These are phyloP conservation scores for Danaus plexippus DNA, from an alignment of 1,140 invertebrate species.

Conservation along the genomic window DNA sequence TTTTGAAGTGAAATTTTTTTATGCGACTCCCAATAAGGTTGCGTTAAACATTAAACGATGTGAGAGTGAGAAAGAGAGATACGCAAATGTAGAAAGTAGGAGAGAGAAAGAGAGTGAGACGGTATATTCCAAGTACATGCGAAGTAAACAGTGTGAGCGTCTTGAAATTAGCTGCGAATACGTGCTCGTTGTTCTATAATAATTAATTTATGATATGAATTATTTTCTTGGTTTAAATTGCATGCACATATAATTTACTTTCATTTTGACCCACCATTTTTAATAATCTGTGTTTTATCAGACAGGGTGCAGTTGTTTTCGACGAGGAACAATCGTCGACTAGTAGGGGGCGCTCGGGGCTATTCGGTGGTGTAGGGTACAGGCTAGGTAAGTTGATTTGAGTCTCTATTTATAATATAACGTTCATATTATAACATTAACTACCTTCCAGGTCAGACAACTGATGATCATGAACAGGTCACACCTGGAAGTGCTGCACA, in stretches of 20 bases:
- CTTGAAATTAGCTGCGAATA: too few species aligned
- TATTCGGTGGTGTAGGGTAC: constrained; percentile 88
- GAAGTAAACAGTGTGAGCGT: too few species aligned
- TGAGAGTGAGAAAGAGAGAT: too few species aligned
- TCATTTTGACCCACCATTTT: constrained; percentile 4
- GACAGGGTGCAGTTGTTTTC: constrained; percentile 82
- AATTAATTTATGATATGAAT: too few species aligned
- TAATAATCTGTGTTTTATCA: constrained; percentile 34
- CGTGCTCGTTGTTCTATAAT: too few species aligned
- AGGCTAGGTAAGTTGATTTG: constrained; percentile 79
- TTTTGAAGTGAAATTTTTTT: too few species aligned
- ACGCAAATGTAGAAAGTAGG: too few species aligned
- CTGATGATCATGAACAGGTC: constrained; percentile 67
- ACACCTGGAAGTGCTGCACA: constrained; percentile 58
- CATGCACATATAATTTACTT: constrained; percentile 2
- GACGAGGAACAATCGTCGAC: constrained; percentile 69
- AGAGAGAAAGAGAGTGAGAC: too few species aligned
- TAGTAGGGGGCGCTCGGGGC: constrained; percentile 77
- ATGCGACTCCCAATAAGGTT: too few species aligned
- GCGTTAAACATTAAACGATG: too few species aligned
- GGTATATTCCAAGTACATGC: too few species aligned
- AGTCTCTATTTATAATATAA: constrained; percentile 2
- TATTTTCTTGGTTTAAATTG: constrained; percentile 8
- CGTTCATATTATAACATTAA: neutral
- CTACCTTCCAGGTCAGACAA: constrained; percentile 42